These are phyloP conservation scores for Cataglyphis rosenhaueri DNA, from an alignment of 2,888 invertebrate genomes.

Conservation along the genomic window DNA sequence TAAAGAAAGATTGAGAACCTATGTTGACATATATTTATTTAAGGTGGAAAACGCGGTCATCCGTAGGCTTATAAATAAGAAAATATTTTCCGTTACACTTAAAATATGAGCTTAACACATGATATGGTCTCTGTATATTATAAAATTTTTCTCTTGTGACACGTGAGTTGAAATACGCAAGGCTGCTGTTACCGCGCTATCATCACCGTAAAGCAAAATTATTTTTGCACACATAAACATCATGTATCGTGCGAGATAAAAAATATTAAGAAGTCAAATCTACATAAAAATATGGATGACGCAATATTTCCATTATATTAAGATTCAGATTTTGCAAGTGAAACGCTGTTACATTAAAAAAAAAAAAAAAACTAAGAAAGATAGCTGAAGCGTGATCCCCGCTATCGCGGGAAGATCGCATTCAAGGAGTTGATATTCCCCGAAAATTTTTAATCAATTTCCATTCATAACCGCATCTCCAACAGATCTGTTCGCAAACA, in stretches of 20 bases:
- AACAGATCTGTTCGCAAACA: constrained; percentile 47
- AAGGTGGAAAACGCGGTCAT: neutral
- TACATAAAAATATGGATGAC: neutral
- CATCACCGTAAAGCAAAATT: neutral
- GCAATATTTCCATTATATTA: neutral
- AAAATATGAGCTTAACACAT: neutral
- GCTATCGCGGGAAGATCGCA: neutral
- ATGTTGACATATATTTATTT: neutral
- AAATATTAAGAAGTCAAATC: neutral
- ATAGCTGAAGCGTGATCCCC: neutral
- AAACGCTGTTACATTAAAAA: neutral
- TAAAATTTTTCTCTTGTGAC: neutral
- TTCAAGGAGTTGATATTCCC: neutral
- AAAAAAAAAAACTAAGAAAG: neutral
- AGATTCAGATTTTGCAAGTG: neutral
- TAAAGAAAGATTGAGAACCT: neutral
- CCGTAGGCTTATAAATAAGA: constrained; percentile 2
- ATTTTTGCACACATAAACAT: neutral
- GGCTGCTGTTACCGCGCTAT: neutral
- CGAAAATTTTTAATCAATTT: constrained; percentile 38
- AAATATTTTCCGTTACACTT: constrained; percentile 21
- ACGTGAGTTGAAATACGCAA: neutral
- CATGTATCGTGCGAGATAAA: neutral
- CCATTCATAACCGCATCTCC: neutral
- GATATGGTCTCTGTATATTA: neutral